phyloP scores from a whole-genome alignment of 2,113 vertebrate genomes.

The Morone saxatilis region DNA sequence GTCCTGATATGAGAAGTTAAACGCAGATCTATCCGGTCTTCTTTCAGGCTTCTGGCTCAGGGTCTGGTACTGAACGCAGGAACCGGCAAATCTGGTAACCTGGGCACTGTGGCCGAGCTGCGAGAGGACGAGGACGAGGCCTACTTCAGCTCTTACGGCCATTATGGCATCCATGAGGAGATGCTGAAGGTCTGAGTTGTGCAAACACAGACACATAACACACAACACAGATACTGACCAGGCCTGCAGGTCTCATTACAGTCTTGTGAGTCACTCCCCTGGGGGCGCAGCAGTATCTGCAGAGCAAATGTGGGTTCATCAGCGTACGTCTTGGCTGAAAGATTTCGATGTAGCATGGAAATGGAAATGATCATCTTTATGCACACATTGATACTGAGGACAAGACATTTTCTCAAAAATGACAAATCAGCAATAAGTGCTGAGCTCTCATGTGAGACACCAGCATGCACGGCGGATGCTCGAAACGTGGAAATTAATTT shows the following conservation, averaged over 20 bases:
- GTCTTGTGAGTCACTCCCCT: slow-evolving; percentile 11
- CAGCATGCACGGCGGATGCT: slow-evolving; percentile 5
- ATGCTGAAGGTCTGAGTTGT: slow-evolving; percentile 93
- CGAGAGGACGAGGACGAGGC: slow-evolving; percentile 92
- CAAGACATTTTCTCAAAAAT: slow-evolving; percentile 60
- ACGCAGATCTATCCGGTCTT: slow-evolving; percentile 46
- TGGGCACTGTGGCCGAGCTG: slow-evolving; percentile 86
- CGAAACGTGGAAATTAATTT: slow-evolving; percentile 53
- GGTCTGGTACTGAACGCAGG: slow-evolving; percentile 92
- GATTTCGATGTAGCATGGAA: slow-evolving; percentile 56
- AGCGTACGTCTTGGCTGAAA: slow-evolving; percentile 51
- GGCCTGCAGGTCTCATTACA: slow-evolving; percentile 26
- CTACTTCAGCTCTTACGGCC: slow-evolving; percentile 98
- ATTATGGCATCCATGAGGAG: slow-evolving; percentile 96
- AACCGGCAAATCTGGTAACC: slow-evolving; percentile 72
- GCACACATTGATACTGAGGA: slow-evolving; percentile 45
- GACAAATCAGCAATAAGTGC: slow-evolving; percentile 69
- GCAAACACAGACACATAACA: slow-evolving; percentile 19
- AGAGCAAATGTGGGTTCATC: slow-evolving; percentile 33
- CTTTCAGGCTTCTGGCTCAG: slow-evolving; percentile 91
- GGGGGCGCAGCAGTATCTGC: not conserved
- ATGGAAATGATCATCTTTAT: slow-evolving; percentile 53
- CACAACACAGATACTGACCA: not conserved
- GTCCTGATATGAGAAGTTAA: slow-evolving; percentile 37
- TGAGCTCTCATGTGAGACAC: slow-evolving; percentile 57